Conservation (phyloP, 1,140 invertebrate genomes). For the Paraescarpia echinospica region DNA sequence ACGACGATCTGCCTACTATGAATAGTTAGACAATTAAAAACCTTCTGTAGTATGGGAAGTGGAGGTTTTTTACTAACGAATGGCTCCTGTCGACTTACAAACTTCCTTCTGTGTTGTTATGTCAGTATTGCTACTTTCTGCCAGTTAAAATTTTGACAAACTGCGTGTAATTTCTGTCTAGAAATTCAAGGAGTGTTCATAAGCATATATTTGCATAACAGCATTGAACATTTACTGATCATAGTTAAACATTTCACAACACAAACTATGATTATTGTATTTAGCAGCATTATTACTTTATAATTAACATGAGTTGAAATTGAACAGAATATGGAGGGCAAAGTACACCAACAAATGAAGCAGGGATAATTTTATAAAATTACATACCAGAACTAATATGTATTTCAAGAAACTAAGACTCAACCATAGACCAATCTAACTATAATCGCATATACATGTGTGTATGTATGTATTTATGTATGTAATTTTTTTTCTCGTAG, state of each 20-base stretch:
- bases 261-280: neutral
- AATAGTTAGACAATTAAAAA: neutral
- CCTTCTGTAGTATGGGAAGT: too few relatives aligned
- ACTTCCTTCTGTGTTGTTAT: neutral
- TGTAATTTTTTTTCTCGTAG: too few relatives aligned
- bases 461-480: too few relatives aligned
- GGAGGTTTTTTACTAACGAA: too few relatives aligned
- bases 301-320: too few relatives aligned
- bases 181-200: neutral
- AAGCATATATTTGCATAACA: neutral
- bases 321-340: neutral
- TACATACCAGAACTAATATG: neutral
- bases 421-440: too few relatives aligned
- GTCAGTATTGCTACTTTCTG: neutral
- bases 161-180: neutral
- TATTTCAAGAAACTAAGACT: too few relatives aligned
- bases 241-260: neutral
- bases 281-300: too few relatives aligned
- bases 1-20: too few relatives aligned
- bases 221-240: neutral
- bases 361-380: neutral
- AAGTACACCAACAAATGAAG: neutral
- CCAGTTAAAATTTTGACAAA: neutral
- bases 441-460: too few relatives aligned
- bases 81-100: too few relatives aligned